phyloP scores from a whole-genome alignment of 1,140 invertebrate species.

The Trachymyrmex cornetzi region DNA sequence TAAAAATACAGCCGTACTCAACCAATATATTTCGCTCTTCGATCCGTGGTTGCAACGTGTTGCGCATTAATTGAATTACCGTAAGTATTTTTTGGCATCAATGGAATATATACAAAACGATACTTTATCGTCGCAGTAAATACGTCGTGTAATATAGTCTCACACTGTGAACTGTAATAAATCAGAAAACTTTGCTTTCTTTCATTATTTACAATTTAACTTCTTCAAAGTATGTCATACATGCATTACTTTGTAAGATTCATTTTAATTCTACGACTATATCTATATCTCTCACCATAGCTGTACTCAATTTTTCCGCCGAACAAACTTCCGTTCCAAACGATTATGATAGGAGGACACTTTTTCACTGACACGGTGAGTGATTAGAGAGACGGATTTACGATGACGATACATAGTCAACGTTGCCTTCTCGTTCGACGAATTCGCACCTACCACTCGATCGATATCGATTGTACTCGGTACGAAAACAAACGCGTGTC shows the following conservation, averaged over 20 bases:
- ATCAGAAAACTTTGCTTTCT: neutral
- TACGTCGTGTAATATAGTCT: conserved; percentile 9
- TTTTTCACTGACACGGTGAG: conserved; percentile 51
- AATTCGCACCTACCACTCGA: conserved; percentile 56
- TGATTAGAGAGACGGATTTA: conserved; percentile 58
- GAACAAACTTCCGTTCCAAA: conserved; percentile 22
- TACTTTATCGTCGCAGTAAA: conserved; percentile 51
- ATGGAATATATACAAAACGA: conserved; percentile 38
- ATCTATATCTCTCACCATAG: neutral
- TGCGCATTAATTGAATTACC: conserved; percentile 65
- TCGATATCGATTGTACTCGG: conserved; percentile 60
- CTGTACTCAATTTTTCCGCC: neutral
- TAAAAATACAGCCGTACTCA: conserved; percentile 56
- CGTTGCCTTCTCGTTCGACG: conserved; percentile 29
- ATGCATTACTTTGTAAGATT: neutral
- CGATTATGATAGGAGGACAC: conserved; percentile 23
- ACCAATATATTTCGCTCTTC: conserved; percentile 48
- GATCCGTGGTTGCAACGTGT: conserved; percentile 54
- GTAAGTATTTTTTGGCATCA: conserved; percentile 60
- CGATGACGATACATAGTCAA: conserved; percentile 51
- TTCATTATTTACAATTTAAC: conserved; percentile 19
- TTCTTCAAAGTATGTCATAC: neutral
- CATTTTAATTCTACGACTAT: neutral
- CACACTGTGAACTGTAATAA: conserved; percentile 2
- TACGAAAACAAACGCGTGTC: conserved; percentile 75